Evolutionary conservation across 2,888 invertebrate species (phyloP), one percentile per base, ranked within the genome.

Genomic region (Drosophila bunnanda): DNA sequence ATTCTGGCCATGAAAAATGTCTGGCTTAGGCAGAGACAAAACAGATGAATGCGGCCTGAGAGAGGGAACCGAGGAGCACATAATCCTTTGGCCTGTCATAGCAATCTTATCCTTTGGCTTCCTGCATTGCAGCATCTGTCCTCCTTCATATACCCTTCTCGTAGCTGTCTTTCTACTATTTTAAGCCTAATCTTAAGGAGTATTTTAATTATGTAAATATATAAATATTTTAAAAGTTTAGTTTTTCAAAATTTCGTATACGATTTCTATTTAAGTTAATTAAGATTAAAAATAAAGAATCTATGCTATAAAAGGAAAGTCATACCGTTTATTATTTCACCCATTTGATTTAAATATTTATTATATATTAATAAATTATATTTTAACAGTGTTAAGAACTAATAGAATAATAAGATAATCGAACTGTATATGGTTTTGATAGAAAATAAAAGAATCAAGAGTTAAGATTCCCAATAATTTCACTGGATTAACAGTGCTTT

Each of bases 11-110:
- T 85, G 73, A 82, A 82, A 88, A 77, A 86, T 82, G 58, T 67
- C 77, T 15, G 32, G 88, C 66, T 58, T 59, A 54, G 50, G 38
- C 20, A 13, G 39, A 25, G 44, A 32, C 28, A 66, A 66, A 34
- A 41, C 38, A 17, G 54, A 12, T 34, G 43, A 17, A 39, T 60
- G 39, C 30, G 22, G 4, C 41, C 20, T 0, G 43, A 22, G 22
- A n/a, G 3, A 15, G 13, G 13, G n/a, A 22, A 10, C 39, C 83
- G 64, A 67, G 66, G 66, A 62, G 58, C 66, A 58, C 77, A 56
- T 88, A 82, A 82, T 82, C 82, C 88, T 82, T 88, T 86, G 38
- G 65, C 44, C 65, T 80, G 65, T 53, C 74, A 76, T 48, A 50
- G 50, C 17, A 15, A 41, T 34, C 50, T 61, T 17, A 36, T 30